Conservation (phyloP, 2,797 vertebrate species). For the Okamejei kenojei region DNA sequence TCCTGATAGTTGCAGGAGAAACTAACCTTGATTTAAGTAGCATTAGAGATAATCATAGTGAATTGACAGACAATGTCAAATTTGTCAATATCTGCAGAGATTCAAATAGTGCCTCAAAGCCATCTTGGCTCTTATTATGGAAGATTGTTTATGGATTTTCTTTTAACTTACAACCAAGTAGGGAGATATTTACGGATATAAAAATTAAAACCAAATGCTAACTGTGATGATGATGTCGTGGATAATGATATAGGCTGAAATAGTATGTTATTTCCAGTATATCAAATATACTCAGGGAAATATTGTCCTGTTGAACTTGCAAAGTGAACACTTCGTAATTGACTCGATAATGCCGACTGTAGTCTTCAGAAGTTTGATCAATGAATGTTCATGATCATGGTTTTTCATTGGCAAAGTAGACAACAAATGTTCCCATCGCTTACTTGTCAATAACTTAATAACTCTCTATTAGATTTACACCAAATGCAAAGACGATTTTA, state of each 20-base stretch:
- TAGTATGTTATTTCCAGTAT: not conserved
- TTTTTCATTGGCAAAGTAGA: conserved; percentile 17
- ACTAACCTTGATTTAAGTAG: not conserved
- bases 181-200: not conserved
- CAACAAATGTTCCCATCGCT: not conserved
- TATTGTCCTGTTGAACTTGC: not conserved
- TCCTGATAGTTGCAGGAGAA: not conserved
- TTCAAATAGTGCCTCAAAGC: not conserved
- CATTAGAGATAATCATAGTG: not conserved
- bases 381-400: not conserved
- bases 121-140: not conserved
- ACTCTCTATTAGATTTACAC: conserved; percentile 9
- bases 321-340: not conserved
- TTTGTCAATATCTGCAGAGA: not conserved
- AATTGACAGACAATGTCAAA: not conserved
- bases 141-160: not conserved
- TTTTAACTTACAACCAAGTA: not conserved
- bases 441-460: not conserved
- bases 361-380: not conserved
- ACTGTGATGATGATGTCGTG: not conserved
- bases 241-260: not conserved
- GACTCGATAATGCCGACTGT: not conserved
- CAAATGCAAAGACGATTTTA: not conserved
- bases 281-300: not conserved
- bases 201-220: not conserved